A percentile compares a stretch with the other conserved stretches of the same genome.
Evolutionary conservation across 2,113 vertebrate species (phyloP).

Genomic region (Mionectes macconnelli): DNA sequence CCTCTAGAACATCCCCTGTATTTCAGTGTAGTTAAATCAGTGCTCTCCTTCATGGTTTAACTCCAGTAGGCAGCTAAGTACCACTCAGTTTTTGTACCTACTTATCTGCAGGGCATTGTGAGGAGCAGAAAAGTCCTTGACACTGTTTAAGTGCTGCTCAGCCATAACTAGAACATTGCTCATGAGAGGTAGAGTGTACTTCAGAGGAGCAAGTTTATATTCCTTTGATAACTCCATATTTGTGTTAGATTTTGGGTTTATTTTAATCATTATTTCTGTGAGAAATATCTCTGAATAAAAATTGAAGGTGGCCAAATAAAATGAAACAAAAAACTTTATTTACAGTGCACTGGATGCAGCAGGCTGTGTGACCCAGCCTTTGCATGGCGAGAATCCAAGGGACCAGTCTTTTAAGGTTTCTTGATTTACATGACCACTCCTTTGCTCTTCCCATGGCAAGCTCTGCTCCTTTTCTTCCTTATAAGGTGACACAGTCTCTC

Average conservation of each 20-base stretch:
- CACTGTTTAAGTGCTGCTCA: not conserved
- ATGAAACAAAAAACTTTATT: no score
- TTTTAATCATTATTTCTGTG: not conserved
- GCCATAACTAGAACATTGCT: not conserved
- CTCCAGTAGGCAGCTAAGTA: not conserved
- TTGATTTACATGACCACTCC: no score
- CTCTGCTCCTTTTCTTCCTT: no score
- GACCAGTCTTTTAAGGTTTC: no score
- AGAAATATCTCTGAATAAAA: no score
- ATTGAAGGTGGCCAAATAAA: no score
- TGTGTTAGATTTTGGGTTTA: not conserved
- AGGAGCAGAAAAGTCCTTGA: not conserved
- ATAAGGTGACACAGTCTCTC: no score
- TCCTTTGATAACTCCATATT: not conserved
- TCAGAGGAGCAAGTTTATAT: not conserved
- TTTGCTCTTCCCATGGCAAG: no score
- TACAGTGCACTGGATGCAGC: no score
- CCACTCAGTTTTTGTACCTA: not conserved
- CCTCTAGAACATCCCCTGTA: not conserved
- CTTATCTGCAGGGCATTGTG: not conserved
- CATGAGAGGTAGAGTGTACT: not conserved
- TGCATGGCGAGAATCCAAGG: no score
- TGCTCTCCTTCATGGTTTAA: not conserved
- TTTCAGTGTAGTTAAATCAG: not conserved
- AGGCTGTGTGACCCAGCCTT: no score